phyloP scores from a whole-genome alignment of 2,113 vertebrate genomes.

The Blennius ocellaris region DNA sequence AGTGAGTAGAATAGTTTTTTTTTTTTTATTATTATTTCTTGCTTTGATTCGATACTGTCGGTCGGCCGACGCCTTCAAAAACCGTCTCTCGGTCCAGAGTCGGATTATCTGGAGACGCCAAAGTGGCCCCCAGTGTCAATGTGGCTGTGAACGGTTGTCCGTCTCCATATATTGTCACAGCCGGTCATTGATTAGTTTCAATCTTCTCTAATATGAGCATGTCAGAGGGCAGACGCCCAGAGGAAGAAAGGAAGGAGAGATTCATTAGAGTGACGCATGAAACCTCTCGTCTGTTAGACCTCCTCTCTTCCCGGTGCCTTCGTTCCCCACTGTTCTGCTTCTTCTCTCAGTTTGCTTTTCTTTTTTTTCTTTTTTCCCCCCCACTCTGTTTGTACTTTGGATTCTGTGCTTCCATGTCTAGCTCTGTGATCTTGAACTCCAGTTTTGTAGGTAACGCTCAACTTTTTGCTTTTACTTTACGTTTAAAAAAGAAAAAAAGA shows the following conservation, averaged over 20 bases:
- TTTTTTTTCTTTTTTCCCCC: too few species aligned
- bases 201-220: conserved; percentile 31
- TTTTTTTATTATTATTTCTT: too few species aligned
- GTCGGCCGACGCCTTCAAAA: background rate
- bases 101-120: conserved; percentile 10
- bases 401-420: too few species aligned
- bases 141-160: conserved; percentile 15
- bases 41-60: background rate
- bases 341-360: too few species aligned
- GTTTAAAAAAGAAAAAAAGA: too few species aligned
- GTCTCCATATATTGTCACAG: background rate
- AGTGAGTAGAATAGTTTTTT: too few species aligned
- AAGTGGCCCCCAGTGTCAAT: conserved; percentile 10
- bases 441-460: too few species aligned
- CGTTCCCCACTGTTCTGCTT: too few species aligned
- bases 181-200: conserved; percentile 20
- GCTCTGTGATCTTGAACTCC: too few species aligned
- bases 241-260: conserved; percentile 17
- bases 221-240: conserved; percentile 24
- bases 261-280: conserved; percentile 16
- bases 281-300: conserved; percentile 6
- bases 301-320: too few species aligned
- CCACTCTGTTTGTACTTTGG: too few species aligned
- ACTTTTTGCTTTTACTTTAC: too few species aligned
- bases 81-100: background rate